These are phyloP conservation scores for Tenrec ecaudatus DNA, from an alignment of 2,113 vertebrate species.

Conservation along the genomic window DNA sequence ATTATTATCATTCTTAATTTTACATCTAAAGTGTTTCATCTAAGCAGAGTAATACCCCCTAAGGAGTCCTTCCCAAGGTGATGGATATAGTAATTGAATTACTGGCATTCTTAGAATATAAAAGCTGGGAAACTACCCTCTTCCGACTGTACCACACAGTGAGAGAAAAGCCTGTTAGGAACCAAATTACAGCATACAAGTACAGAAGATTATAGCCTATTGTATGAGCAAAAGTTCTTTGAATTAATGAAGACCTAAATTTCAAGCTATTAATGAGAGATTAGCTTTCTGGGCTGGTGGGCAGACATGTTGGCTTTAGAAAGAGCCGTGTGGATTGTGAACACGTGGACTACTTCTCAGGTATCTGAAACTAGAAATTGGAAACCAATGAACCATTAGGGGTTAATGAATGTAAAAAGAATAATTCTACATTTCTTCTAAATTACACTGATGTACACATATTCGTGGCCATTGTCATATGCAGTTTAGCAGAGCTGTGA, in stretches of 20 bases:
- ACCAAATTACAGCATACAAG: not conserved
- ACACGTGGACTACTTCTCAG: not conserved
- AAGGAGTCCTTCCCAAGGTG: not conserved
- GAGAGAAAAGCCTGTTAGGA: not conserved
- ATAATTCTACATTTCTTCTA: not conserved
- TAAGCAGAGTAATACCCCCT: not conserved
- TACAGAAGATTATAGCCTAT: not conserved
- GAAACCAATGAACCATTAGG: not conserved
- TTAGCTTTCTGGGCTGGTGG: not conserved
- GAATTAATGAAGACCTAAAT: not conserved
- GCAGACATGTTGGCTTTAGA: not conserved
- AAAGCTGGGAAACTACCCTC: not conserved
- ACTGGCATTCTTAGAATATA: not conserved
- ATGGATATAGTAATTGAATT: not conserved
- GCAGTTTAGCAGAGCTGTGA: not conserved
- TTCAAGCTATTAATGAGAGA: constrained; percentile 26
- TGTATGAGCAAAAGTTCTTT: not conserved
- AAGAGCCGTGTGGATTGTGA: rapidly evolving
- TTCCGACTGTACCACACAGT: not conserved
- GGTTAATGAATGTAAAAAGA: not conserved
- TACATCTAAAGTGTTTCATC: not conserved
- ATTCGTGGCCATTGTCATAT: not conserved
- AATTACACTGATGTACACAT: rapidly evolving
- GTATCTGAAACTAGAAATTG: not conserved
- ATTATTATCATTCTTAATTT: not conserved